Percentiles rank a stretch among this genome's conserved stretches.
Conservation (phyloP, 2,888 invertebrate species). For the Acrobasis repandana region DNA sequence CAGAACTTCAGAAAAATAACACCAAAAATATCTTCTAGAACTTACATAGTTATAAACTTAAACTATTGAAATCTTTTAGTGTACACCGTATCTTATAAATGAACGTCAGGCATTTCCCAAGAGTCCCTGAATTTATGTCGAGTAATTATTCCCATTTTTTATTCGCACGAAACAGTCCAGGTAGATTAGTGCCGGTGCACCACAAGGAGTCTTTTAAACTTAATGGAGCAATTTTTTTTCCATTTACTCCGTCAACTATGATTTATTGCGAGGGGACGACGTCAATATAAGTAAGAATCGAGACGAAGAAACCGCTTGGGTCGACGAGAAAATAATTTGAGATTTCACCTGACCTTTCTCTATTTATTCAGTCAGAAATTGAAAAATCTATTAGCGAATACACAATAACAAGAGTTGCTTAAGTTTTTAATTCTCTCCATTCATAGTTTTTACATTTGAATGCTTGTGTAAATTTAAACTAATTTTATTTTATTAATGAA, state of each 20-base stretch:
- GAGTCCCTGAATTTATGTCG: conserved; percentile 47
- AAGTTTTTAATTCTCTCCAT: too few species aligned
- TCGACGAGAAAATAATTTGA: not conserved
- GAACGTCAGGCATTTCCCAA: conserved; percentile 45
- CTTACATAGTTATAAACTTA: not conserved
- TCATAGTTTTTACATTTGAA: too few species aligned
- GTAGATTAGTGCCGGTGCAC: conserved; percentile 36
- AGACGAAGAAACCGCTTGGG: not conserved
- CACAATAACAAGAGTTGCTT: too few species aligned
- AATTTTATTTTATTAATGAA: too few species aligned
- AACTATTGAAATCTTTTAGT: not conserved
- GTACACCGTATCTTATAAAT: conserved; percentile 30
- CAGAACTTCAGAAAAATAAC: not conserved
- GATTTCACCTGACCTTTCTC: not conserved
- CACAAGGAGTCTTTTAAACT: conserved; percentile 44
- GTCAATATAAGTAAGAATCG: not conserved
- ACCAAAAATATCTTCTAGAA: too few species aligned
- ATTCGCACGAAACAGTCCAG: conserved; percentile 39
- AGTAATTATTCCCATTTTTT: conserved; percentile 53
- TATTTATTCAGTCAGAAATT: too few species aligned
- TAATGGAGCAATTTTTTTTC: conserved; percentile 46
- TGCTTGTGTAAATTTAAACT: too few species aligned
- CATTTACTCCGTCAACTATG: conserved; percentile 35
- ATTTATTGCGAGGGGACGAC: conserved; percentile 28
- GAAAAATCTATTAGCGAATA: too few species aligned